Evolutionary conservation across 2,888 invertebrate genomes (phyloP).

Genomic region (Drosophila paucipuncta): DNA sequence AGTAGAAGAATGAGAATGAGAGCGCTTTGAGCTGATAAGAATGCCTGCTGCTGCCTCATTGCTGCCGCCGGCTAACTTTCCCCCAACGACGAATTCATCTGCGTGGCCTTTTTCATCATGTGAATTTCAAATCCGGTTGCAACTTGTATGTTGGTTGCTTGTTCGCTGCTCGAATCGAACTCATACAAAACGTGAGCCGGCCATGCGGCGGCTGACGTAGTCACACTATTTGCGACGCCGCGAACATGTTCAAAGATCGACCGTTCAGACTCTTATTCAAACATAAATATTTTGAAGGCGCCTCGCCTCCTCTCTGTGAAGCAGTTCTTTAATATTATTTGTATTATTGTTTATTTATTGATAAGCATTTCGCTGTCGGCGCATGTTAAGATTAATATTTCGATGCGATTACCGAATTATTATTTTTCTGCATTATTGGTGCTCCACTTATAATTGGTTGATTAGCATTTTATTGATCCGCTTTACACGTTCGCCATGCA

Average conservation of each 20-base stretch:
- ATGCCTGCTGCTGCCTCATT: slow-evolving; percentile 1
- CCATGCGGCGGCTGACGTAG: slow-evolving; percentile 29
- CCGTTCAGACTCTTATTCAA: slow-evolving; percentile 2
- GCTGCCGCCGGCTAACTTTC: slow-evolving; percentile 23
- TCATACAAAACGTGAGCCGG: slow-evolving; percentile 55
- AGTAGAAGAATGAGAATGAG: slow-evolving; percentile 9
- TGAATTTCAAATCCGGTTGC: slow-evolving; percentile 30
- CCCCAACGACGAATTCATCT: slow-evolving; percentile 32
- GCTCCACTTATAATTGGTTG: background rate
- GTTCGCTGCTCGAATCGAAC: slow-evolving; percentile 33
- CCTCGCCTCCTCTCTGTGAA: background rate
- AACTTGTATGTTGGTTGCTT: slow-evolving; percentile 24
- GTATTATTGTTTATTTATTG: background rate
- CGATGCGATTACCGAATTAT: background rate
- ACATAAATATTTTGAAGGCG: background rate
- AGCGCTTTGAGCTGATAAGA: slow-evolving; percentile 38
- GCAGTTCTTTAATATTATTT: background rate
- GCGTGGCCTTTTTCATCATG: slow-evolving; percentile 12
- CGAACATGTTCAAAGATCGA: slow-evolving; percentile 47
- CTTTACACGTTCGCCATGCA: background rate
- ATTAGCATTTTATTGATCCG: background rate
- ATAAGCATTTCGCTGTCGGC: background rate
- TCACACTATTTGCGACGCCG: slow-evolving; percentile 12
- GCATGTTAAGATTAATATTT: background rate
- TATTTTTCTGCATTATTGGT: background rate